Evolutionary conservation across 1,140 invertebrate genomes (phyloP).

Genomic region (Dufourea novaeangliae): DNA sequence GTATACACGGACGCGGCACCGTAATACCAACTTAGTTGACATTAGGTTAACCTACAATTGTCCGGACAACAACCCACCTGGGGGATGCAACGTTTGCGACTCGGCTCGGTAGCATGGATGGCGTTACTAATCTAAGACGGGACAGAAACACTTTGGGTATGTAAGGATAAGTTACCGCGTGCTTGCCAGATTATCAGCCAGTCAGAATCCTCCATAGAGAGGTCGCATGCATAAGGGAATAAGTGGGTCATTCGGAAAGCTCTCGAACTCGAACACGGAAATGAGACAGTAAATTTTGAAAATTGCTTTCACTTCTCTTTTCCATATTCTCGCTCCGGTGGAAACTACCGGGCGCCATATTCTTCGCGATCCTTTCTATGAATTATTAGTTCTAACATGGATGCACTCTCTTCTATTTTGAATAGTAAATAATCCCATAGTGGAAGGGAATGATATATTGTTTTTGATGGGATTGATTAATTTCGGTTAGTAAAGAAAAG

Average conservation of each 20-base stretch:
- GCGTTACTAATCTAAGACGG: slow-evolving; percentile 28
- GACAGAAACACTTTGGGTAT: background rate
- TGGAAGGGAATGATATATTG: background rate
- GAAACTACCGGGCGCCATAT: background rate
- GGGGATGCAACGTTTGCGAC: background rate
- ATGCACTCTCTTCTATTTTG: too few species aligned
- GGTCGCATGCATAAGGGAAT: background rate
- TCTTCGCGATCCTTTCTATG: background rate
- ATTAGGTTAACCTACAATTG: slow-evolving; percentile 33
- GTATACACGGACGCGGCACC: background rate
- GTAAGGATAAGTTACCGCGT: slow-evolving; percentile 11
- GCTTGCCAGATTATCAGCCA: background rate
- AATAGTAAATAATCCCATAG: background rate
- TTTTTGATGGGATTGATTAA: too few species aligned
- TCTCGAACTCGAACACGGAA: background rate
- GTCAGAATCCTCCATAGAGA: background rate
- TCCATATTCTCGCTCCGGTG: background rate
- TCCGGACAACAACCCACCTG: slow-evolving; percentile 16
- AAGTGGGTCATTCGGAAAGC: background rate
- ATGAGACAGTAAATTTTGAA: slow-evolving; percentile 1
- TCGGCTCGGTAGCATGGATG: too few species aligned
- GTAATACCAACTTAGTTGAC: slow-evolving; percentile 31
- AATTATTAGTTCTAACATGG: background rate
- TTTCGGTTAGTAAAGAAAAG: too few species aligned
- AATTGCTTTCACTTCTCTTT: background rate